phyloP scores from a whole-genome alignment of 2,888 invertebrate genomes.

The Itoplectis maculator region DNA sequence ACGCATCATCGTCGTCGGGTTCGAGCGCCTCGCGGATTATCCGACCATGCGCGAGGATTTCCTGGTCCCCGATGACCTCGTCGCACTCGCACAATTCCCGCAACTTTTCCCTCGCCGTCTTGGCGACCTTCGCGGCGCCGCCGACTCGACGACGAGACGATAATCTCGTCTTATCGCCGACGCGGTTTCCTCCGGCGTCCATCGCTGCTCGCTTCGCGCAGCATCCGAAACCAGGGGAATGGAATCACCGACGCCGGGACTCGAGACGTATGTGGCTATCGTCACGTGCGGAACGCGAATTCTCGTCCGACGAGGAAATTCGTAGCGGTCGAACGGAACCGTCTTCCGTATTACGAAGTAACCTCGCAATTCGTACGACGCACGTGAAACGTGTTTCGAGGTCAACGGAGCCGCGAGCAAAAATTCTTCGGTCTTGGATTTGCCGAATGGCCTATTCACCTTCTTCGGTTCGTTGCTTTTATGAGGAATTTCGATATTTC shows the following conservation, averaged over 20 bases:
- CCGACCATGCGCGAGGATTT: conserved; percentile 71
- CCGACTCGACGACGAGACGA: no score
- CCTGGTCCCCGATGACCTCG: conserved; percentile 72
- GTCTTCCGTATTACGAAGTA: neutral
- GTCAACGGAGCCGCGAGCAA: neutral
- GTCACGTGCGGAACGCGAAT: neutral
- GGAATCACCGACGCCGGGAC: neutral
- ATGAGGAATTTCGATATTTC: conserved; percentile 46
- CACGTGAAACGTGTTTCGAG: conserved; percentile 30
- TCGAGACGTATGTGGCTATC: neutral
- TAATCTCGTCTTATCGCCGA: conserved; percentile 30
- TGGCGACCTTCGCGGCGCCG: conserved; percentile 27
- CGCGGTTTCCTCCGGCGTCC: conserved; percentile 53
- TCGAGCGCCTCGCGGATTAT: conserved; percentile 69
- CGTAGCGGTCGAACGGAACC: conserved; percentile 19
- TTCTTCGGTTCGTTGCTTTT: conserved; percentile 40
- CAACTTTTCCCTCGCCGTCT: conserved; percentile 66
- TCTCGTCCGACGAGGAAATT: conserved; percentile 17
- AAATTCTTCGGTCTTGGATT: neutral
- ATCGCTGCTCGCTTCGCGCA: conserved; percentile 33
- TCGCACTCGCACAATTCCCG: conserved; percentile 74
- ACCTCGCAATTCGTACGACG: conserved; percentile 9
- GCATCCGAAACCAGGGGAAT: conserved; percentile 24
- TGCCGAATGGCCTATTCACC: conserved; percentile 18
- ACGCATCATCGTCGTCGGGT: conserved; percentile 72